A percentile compares a stretch with the other conserved stretches of the same genome.
These are phyloP conservation scores for Sylvilagus floridanus DNA, from an alignment of 2,797 vertebrate genomes.

Conservation along the genomic window DNA sequence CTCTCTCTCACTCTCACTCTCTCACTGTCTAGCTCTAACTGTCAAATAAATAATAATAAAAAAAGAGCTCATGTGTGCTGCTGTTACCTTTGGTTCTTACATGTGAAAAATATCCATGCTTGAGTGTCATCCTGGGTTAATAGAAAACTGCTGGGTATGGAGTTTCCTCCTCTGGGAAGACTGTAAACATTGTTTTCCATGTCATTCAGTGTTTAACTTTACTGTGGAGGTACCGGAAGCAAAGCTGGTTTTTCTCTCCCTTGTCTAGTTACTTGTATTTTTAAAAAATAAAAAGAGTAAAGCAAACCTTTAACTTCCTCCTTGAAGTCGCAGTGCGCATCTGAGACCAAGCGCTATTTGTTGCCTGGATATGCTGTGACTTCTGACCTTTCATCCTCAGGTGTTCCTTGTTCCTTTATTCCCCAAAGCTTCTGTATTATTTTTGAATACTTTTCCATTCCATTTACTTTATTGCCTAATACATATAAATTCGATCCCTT, in stretches of 20 bases:
- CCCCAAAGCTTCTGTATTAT: background rate
- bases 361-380: background rate
- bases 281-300: background rate
- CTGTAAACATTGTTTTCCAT: constrained; percentile 13
- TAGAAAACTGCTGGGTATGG: constrained; percentile 6
- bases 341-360: background rate
- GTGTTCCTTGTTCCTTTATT: constrained; percentile 54
- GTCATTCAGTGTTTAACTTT: constrained; percentile 16
- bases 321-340: constrained; percentile 9
- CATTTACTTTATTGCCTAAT: constrained; percentile 8
- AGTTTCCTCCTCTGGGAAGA: constrained; percentile 19
- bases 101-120: constrained; percentile 41
- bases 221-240: background rate
- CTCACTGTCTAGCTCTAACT: too few species aligned
- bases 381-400: constrained; percentile 23
- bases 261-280: constrained; percentile 40
- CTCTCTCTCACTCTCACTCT: too few species aligned
- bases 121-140: constrained; percentile 12
- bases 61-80: background rate
- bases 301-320: background rate
- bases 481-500: background rate
- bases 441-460: constrained; percentile 25
- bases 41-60: too few species aligned
- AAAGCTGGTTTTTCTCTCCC: background rate
- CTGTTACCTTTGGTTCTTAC: background rate